A percentile compares a stretch with the other conserved stretches of the same genome.
Evolutionary conservation across 2,888 invertebrate species (phyloP).

Genomic region (Altica lythri): DNA sequence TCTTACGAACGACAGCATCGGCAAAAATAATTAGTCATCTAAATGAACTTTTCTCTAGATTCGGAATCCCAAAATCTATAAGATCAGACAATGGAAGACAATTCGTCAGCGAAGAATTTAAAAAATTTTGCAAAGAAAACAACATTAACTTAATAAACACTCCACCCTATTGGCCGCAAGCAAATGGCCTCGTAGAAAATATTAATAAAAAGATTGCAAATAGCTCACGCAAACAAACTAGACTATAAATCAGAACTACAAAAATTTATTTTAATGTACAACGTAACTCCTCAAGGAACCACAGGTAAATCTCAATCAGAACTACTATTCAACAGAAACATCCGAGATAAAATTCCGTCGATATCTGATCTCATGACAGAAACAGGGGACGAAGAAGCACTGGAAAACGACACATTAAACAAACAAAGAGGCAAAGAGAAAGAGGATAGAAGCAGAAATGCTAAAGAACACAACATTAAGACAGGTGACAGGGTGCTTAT

Average conservation of each 20-base stretch:
- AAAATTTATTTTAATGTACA: no score
- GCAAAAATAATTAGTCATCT: constrained; percentile 22
- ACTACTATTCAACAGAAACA: no score
- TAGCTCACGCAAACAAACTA: no score
- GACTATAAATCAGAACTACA: no score
- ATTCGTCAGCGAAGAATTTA: constrained; percentile 30
- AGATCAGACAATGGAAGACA: constrained; percentile 34
- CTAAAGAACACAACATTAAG: constrained; percentile 28
- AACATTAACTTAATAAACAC: no score
- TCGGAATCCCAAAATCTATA: constrained; percentile 23
- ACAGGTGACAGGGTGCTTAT: constrained; percentile 24
- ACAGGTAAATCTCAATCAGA: no score
- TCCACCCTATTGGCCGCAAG: no score
- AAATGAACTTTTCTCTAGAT: constrained; percentile 23
- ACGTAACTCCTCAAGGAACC: no score
- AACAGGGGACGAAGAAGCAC: constrained; percentile 32
- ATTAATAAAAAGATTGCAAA: no score
- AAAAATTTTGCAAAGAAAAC: constrained; percentile 26
- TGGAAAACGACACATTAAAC: constrained; percentile 34
- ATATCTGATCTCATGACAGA: constrained; percentile 21
- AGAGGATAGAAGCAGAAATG: constrained; percentile 34
- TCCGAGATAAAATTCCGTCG: constrained; percentile 42
- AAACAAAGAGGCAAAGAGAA: constrained; percentile 40
- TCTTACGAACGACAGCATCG: constrained; percentile 24
- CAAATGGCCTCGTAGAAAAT: no score